A percentile compares a stretch with the other conserved stretches of the same genome.
phyloP scores from a whole-genome alignment of 2,888 invertebrate genomes.

The Scaptomyza polygonia region DNA sequence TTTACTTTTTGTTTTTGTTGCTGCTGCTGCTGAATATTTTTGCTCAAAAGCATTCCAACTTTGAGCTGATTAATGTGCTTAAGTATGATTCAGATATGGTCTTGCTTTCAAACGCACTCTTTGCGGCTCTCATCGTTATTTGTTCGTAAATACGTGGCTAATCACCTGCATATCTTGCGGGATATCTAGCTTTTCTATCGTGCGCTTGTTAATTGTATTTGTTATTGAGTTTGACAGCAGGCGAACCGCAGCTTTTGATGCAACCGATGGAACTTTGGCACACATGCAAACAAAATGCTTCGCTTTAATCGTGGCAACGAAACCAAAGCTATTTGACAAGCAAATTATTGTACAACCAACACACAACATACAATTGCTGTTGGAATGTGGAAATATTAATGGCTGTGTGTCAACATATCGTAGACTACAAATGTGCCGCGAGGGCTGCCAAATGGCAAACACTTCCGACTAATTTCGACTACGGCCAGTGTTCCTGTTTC shows the following conservation, averaged over 20 bases:
- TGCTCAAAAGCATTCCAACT: slow-evolving; percentile 66
- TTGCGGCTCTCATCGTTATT: slow-evolving; percentile 4
- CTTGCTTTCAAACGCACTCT: neutral
- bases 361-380: slow-evolving; percentile 18
- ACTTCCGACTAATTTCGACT: slow-evolving; percentile 56
- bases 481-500: slow-evolving; percentile 14
- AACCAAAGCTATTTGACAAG: slow-evolving; percentile 58
- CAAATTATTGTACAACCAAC: slow-evolving; percentile 61
- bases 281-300: slow-evolving; percentile 33
- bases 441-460: slow-evolving; percentile 80
- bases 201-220: slow-evolving; percentile 49
- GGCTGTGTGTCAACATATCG: slow-evolving; percentile 75
- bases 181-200: slow-evolving; percentile 9
- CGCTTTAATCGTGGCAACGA: slow-evolving; percentile 38
- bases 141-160: slow-evolving; percentile 14
- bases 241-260: slow-evolving; percentile 29
- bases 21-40: slow-evolving; percentile 28
- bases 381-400: slow-evolving; percentile 78
- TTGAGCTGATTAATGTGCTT: slow-evolving; percentile 33
- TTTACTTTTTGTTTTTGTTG: neutral
- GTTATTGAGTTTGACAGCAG: slow-evolving; percentile 42
- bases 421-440: slow-evolving; percentile 83
- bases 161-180: slow-evolving; percentile 14
- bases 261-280: slow-evolving; percentile 27
- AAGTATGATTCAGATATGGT: slow-evolving; percentile 13